Conservation (phyloP, 2,113 vertebrate species). For the Stercorarius parasiticus region DNA sequence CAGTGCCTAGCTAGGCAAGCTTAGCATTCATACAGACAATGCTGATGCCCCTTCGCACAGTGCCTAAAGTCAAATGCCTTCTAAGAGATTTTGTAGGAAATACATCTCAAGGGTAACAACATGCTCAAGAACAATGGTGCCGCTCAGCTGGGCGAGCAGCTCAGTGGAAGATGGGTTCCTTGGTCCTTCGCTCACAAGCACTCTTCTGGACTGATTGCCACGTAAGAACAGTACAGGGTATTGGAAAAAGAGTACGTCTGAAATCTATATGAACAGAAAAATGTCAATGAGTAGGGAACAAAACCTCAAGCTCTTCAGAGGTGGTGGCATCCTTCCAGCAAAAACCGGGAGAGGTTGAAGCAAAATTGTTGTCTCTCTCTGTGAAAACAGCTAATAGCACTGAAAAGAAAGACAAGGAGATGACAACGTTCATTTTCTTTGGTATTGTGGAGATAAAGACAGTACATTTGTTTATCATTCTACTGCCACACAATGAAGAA, state of each 20-base stretch:
- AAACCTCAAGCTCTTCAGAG: background rate
- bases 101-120: background rate
- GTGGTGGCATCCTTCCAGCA: background rate
- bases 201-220: background rate
- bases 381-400: background rate
- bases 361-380: background rate
- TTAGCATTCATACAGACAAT: background rate
- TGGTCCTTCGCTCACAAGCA: background rate
- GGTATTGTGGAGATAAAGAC: background rate
- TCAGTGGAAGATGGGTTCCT: background rate
- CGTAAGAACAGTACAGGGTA: accelerated
- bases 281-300: background rate
- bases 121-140: background rate
- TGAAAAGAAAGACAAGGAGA: background rate
- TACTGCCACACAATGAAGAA: background rate
- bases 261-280: background rate
- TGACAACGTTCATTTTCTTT: background rate
- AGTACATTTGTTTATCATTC: background rate
- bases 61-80: background rate
- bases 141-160: background rate
- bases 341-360: background rate
- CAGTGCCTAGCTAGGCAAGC: background rate
- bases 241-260: background rate
- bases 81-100: background rate
- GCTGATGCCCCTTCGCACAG: background rate